Evolutionary conservation across 2,797 vertebrate species (phyloP).

Genomic region (Eulemur coronatus): DNA sequence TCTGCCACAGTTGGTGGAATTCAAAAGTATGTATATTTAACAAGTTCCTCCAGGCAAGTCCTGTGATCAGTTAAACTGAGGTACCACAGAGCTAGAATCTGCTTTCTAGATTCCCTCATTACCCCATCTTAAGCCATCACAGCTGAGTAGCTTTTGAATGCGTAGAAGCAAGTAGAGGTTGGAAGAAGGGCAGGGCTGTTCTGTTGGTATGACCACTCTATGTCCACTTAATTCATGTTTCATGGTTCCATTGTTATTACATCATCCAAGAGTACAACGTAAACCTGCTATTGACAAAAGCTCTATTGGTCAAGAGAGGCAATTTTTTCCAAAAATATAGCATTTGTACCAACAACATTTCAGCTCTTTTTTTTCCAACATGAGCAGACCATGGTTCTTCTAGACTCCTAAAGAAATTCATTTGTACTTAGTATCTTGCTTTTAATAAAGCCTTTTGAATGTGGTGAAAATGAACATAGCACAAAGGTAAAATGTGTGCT

Average conservation of each 20-base stretch:
- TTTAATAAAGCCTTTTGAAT: not conserved
- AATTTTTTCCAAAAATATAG: not conserved
- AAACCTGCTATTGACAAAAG: not conserved
- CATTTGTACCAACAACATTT: not conserved
- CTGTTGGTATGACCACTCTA: not conserved
- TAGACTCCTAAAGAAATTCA: not conserved
- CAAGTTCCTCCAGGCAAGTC: not conserved
- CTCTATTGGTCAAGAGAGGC: not conserved
- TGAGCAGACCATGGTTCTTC: not conserved
- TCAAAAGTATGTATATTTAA: not conserved
- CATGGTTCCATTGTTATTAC: not conserved
- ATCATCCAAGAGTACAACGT: not conserved
- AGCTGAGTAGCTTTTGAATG: not conserved
- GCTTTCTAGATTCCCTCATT: not conserved
- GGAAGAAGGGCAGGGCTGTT: not conserved
- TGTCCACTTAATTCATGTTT: not conserved
- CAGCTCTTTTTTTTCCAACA: not conserved
- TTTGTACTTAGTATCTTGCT: not conserved
- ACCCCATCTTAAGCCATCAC: not conserved
- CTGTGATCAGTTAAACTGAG: not conserved
- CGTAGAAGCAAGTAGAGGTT: not conserved
- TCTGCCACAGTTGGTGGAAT: not conserved
- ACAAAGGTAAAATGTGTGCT: not conserved
- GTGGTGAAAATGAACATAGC: not conserved
- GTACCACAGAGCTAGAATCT: not conserved